Evolutionary conservation across 2,797 vertebrate genomes (phyloP), one percentile per base, ranked within the genome.

Genomic region (Phoeniculus purpureus): DNA sequence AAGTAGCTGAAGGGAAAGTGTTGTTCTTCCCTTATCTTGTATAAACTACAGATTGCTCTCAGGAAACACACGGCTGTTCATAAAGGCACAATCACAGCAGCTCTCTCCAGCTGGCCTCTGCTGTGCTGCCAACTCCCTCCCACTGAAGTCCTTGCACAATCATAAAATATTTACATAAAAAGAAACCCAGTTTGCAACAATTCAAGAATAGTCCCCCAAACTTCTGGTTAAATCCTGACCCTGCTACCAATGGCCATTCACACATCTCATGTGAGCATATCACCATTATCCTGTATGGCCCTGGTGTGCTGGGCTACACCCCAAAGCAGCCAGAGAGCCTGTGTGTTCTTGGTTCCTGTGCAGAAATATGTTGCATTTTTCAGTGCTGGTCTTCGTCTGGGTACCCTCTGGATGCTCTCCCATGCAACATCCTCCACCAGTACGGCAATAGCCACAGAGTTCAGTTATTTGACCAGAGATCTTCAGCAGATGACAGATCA

Each of bases 21-120:
- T 65, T 89, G 15, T 52, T 90, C 82, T 87, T 90, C 55, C 56
- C 78, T 90, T 96, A 90, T 94, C 94, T 94, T 93, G 59, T 65
- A 89, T 95, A 88, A 95, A 70, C 86, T 93, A 84, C 73, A 85
- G 81, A 85, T 82, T 45, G 70, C 80, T 62, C 62, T 81, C 68
- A 1, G 82, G 85, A 96, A 94, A 81, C 1, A 4, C 74, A 50
- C 59, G 62, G n/a, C 40, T 51, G 25, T 70, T 91, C 77, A 74
- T 34, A 85, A 91, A 78, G 0, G 6, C 27, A 79, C 58, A 83
- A 40, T 56, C 85, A 54, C 59, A 52, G 78, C 72, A 56, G 31
- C 26, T 62, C 54, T 47, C 65, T 51, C 70, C 34, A 92, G 45
- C 37, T 81, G 59, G 37, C 20, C 37, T 58, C 22, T 43, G 26